Evolutionary conservation across 2,797 vertebrate genomes (phyloP).

Genomic region (Apogon talboti): DNA sequence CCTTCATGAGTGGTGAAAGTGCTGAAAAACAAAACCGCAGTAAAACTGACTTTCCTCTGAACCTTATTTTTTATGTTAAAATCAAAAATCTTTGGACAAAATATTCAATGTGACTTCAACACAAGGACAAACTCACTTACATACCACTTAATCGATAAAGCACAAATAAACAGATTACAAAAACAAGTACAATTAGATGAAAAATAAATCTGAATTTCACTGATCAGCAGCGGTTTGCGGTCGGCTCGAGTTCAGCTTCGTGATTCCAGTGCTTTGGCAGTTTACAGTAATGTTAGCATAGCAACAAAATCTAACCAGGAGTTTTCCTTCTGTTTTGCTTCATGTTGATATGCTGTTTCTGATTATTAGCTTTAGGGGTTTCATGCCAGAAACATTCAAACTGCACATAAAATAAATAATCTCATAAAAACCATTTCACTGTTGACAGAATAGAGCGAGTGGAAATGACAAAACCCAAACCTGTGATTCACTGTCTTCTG

Average conservation of each 20-base stretch:
- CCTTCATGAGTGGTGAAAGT: neutral
- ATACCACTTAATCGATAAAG: slow-evolving; percentile 28
- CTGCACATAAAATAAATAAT: slow-evolving; percentile 50
- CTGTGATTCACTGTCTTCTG: neutral
- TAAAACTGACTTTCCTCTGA: too few relatives aligned
- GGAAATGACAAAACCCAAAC: slow-evolving; percentile 7
- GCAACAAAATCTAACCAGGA: slow-evolving; percentile 21
- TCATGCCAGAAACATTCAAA: slow-evolving; percentile 24
- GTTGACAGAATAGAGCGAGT: slow-evolving; percentile 7
- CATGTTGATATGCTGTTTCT: slow-evolving; percentile 5
- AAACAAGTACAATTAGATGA: neutral
- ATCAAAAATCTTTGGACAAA: slow-evolving; percentile 46
- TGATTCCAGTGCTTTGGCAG: slow-evolving; percentile 66
- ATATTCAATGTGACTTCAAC: slow-evolving; percentile 9
- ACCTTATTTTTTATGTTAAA: neutral
- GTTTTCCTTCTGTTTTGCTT: slow-evolving; percentile 23
- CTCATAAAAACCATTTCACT: slow-evolving; percentile 19
- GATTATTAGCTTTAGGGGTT: slow-evolving; percentile 24
- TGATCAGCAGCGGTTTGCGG: slow-evolving; percentile 38
- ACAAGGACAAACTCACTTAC: neutral
- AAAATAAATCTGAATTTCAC: slow-evolving; percentile 1
- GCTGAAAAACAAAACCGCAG: too few relatives aligned
- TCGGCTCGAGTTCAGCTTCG: slow-evolving; percentile 4
- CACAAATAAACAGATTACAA: slow-evolving; percentile 12
- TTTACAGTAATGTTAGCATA: slow-evolving; percentile 13